phyloP scores from a whole-genome alignment of 2,888 invertebrate species.

The Esperia sulphurella region DNA sequence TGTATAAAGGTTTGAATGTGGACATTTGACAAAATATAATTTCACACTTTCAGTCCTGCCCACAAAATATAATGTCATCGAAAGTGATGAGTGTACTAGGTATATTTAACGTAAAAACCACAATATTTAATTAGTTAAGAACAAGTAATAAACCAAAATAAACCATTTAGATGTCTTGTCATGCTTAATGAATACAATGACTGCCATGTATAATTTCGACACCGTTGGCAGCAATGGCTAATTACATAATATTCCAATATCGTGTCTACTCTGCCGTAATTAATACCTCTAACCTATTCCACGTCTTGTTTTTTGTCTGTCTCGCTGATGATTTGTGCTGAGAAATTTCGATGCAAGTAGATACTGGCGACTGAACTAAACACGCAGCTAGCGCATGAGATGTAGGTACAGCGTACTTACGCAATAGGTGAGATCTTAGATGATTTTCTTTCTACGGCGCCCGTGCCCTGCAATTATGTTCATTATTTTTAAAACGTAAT shows the following conservation, averaged over 20 bases:
- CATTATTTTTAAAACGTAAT: constrained; percentile 27
- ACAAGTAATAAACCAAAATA: constrained; percentile 27
- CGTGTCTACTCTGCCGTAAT: constrained; percentile 45
- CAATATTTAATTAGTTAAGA: too few relatives aligned
- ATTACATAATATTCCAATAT: constrained; percentile 46
- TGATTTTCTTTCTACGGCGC: constrained; percentile 22
- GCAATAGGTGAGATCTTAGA: constrained; percentile 28
- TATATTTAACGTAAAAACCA: too few relatives aligned
- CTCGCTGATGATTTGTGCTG: constrained; percentile 47
- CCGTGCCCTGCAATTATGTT: constrained; percentile 30
- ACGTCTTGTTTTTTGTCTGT: constrained; percentile 49
- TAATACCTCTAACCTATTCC: constrained; percentile 53
- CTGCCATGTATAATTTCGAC: constrained; percentile 37
- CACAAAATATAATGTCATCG: neutral
- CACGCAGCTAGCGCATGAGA: constrained; percentile 24
- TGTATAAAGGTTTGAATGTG: neutral
- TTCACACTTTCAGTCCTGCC: constrained; percentile 3
- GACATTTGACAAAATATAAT: constrained; percentile 4
- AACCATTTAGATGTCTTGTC: constrained; percentile 29
- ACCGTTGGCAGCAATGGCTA: constrained; percentile 33
- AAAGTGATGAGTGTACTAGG: too few relatives aligned
- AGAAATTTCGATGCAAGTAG: constrained; percentile 26
- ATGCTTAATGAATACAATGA: constrained; percentile 34
- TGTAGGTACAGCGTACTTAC: constrained; percentile 31
- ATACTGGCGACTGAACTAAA: constrained; percentile 3